Percentiles rank a stretch among this genome's conserved stretches.
These are phyloP conservation scores for Peromyscus eremicus DNA, from an alignment of 2,797 vertebrate genomes.

Conservation along the genomic window DNA sequence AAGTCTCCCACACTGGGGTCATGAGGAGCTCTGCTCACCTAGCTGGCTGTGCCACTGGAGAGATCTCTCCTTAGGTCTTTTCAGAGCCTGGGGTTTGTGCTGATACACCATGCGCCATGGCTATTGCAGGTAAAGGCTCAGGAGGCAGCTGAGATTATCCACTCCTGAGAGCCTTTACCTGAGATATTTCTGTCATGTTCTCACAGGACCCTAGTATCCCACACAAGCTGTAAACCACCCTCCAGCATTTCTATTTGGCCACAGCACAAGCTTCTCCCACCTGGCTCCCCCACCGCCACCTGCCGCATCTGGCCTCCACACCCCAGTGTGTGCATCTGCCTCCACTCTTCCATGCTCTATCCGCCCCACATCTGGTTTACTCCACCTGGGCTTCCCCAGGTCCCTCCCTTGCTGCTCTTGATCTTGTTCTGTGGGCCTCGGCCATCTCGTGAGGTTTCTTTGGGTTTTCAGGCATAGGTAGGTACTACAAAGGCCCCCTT, in stretches of 20 bases:
- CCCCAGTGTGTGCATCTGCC: background rate
- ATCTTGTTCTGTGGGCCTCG: background rate
- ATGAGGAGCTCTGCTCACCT: background rate
- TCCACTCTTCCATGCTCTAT: background rate
- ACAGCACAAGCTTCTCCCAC: rapidly evolving
- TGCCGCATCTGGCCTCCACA: rapidly evolving
- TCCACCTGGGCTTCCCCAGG: background rate
- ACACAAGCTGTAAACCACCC: background rate
- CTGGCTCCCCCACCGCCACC: background rate
- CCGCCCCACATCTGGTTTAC: background rate
- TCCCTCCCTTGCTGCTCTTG: background rate
- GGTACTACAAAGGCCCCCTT: background rate
- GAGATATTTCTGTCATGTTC: background rate
- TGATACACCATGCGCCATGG: background rate
- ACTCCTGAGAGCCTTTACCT: background rate
- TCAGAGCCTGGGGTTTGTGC: background rate
- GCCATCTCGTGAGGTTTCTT: background rate
- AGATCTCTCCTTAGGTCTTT: background rate
- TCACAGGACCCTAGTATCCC: background rate
- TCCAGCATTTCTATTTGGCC: background rate
- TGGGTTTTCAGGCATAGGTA: background rate
- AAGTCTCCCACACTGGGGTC: background rate
- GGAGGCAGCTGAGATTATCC: background rate
- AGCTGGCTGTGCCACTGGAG: background rate
- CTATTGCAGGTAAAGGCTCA: background rate